Percentiles rank a stretch among this genome's conserved stretches.
phyloP scores from a whole-genome alignment of 2,797 vertebrate species.

The Margarornis squamiger region DNA sequence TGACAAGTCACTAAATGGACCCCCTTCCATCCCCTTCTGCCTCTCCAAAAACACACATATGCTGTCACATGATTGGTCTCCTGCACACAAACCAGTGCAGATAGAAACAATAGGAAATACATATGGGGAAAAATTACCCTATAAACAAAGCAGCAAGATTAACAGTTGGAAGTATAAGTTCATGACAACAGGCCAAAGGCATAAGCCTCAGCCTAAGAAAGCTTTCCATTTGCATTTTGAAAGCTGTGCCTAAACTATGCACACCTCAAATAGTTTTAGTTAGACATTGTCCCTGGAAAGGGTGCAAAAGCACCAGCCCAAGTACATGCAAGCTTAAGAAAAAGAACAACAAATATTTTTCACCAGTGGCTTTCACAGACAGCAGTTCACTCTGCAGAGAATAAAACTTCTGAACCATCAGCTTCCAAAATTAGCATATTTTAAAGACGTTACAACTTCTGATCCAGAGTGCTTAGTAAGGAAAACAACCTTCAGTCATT shows the following conservation, averaged over 20 bases:
- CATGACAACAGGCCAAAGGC: not conserved
- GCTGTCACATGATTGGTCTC: not conserved
- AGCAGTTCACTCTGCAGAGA: not conserved
- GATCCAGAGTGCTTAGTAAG: not conserved
- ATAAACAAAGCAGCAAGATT: not conserved
- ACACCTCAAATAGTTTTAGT: not conserved
- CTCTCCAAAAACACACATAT: not conserved
- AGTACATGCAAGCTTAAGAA: not conserved
- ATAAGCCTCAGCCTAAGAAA: not conserved
- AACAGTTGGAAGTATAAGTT: not conserved
- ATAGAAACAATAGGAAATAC: not conserved
- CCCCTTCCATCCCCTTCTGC: not conserved
- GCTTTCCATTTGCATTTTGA: not conserved
- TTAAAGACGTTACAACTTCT: not conserved
- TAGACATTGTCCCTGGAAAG: not conserved
- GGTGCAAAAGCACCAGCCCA: not conserved
- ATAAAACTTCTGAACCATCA: not conserved
- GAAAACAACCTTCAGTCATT: not conserved
- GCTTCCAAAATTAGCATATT: not conserved
- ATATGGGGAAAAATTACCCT: not conserved
- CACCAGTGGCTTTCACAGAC: not conserved
- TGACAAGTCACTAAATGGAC: not conserved
- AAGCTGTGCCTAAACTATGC: not conserved
- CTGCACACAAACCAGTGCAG: not conserved
- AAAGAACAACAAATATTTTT: not conserved